Conservation (phyloP, 2,113 vertebrate species). For the Procavia capensis region DNA sequence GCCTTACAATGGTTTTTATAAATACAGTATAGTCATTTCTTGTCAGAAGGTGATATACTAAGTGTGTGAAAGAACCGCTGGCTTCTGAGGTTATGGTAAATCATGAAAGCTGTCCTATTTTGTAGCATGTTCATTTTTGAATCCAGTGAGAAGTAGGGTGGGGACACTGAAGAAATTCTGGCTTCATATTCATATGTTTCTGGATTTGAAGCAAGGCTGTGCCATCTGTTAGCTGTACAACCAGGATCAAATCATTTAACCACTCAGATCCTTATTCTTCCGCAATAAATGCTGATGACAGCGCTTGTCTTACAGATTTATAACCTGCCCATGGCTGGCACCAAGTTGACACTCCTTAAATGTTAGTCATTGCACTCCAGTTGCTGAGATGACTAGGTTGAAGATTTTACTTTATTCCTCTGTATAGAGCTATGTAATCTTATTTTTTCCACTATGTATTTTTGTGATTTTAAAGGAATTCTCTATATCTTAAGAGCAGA, state of each 20-base stretch:
- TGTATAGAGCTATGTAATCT: not conserved
- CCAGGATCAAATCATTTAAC: not conserved
- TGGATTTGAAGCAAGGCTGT: not conserved
- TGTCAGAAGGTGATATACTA: not conserved
- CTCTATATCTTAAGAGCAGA: not conserved
- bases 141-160: not conserved
- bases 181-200: not conserved
- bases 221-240: not conserved
- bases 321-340: not conserved
- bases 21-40: not conserved
- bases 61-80: not conserved
- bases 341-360: not conserved
- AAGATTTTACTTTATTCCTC: not conserved
- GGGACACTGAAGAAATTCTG: not conserved
- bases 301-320: not conserved
- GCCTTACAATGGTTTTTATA: not conserved
- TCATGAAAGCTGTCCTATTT: not conserved
- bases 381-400: not conserved
- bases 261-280: not conserved
- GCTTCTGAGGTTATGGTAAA: not conserved
- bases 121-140: not conserved
- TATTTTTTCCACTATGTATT: not conserved
- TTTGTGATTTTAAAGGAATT: slow-evolving; percentile 29
- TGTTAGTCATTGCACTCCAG: rapidly evolving
- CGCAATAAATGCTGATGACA: not conserved